Conservation (phyloP, 2,113 vertebrate species). For the Plecturocebus donacophilus region DNA sequence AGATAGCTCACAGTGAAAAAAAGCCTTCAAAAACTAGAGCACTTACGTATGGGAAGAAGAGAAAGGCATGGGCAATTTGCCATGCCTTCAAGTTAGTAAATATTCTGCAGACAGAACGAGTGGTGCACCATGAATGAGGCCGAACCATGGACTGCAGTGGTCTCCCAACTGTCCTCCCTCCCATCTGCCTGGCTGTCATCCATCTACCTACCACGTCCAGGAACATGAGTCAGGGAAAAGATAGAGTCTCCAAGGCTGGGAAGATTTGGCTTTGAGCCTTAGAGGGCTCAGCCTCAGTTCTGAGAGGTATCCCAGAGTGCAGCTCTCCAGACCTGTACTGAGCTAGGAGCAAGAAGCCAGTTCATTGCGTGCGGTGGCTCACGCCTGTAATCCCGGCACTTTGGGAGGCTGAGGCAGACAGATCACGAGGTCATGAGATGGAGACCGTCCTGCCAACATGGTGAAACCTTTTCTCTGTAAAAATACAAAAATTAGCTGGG, state of each 20-base stretch:
- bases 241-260: background rate
- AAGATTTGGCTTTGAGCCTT: background rate
- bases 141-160: rapidly evolving
- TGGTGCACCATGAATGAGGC: background rate
- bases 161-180: background rate
- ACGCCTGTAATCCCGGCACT: no score
- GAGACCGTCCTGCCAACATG: no score
- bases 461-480: no score
- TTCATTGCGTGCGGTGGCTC: no score
- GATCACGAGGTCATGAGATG: no score
- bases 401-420: no score
- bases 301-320: background rate
- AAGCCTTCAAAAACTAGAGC: background rate
- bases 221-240: background rate
- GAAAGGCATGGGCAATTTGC: background rate
- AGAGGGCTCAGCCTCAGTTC: background rate
- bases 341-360: background rate
- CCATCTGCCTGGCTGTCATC: rapidly evolving
- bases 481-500: no score
- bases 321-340: background rate
- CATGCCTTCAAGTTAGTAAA: background rate
- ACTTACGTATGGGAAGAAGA: background rate
- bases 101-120: background rate
- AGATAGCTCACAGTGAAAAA: background rate
- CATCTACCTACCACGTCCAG: background rate